Conservation (phyloP, 30 jellyfish, hydroid and myxozoan genomes). For the Clytia hemisphaerica region DNA sequence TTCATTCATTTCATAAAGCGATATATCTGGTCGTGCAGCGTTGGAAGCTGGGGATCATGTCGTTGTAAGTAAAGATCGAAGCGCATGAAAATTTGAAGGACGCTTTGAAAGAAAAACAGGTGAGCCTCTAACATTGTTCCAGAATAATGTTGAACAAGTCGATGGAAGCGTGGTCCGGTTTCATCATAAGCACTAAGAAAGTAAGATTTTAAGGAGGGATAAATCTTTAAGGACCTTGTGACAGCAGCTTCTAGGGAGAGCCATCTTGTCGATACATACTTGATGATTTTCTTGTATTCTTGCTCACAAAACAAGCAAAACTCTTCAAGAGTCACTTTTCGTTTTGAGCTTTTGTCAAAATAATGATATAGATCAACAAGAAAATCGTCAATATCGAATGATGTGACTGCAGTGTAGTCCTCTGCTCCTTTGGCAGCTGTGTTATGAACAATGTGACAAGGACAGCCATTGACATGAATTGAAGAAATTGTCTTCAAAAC, state of each 20-base stretch:
- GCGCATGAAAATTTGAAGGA: conserved; percentile 10
- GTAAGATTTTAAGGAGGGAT: conserved; percentile 15
- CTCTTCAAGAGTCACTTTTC: conserved; percentile 6
- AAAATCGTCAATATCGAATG: conserved; percentile 7
- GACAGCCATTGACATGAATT: conserved; percentile 7
- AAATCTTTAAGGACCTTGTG: not conserved
- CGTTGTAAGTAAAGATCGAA: not conserved
- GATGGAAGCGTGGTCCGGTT: conserved; percentile 3
- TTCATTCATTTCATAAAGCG: too few species aligned
- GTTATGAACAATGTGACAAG: conserved; percentile 20
- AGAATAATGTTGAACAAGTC: not conserved
- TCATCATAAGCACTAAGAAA: conserved; percentile 7
- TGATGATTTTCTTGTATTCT: conserved; percentile 7
- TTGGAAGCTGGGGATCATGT: not conserved
- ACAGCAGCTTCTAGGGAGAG: conserved; percentile 25
- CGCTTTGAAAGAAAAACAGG: not conserved
- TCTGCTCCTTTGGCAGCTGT: conserved; percentile 12
- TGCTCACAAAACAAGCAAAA: conserved; percentile 14
- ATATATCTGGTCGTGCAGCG: not conserved
- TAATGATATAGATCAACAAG: conserved; percentile 3
- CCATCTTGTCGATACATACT: conserved; percentile 27
- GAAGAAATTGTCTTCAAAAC: not conserved
- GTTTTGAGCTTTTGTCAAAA: conserved; percentile 21
- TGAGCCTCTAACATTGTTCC: not conserved
- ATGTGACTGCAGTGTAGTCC: not conserved